phyloP scores from a whole-genome alignment of 2,797 vertebrate genomes.

The Pantherophis alleghaniensis region DNA sequence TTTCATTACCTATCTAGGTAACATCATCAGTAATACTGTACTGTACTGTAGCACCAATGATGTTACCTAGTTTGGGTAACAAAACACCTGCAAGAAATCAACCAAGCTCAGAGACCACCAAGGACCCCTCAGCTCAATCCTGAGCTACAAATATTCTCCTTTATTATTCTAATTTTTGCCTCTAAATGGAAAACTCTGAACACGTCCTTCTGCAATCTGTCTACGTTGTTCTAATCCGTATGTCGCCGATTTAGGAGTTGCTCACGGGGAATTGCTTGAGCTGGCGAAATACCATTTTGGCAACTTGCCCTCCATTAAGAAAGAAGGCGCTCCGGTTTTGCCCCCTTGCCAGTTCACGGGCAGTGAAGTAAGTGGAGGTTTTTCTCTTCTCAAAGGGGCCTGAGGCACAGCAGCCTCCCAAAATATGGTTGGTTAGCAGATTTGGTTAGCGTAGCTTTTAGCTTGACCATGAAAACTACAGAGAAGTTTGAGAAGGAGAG shows the following conservation, averaged over 20 bases:
- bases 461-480: background rate
- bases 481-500: background rate
- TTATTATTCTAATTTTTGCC: too few relatives aligned
- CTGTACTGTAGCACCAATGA: too few relatives aligned
- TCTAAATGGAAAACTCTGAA: too few relatives aligned
- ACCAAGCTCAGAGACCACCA: too few relatives aligned
- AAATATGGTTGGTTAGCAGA: background rate
- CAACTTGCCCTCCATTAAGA: conserved; percentile 80
- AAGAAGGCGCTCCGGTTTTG: conserved; percentile 81
- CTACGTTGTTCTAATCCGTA: background rate
- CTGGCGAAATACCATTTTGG: conserved; percentile 93
- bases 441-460: background rate
- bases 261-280: conserved; percentile 85
- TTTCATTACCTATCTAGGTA: too few relatives aligned
- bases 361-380: conserved; percentile 83
- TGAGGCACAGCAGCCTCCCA: fast-evolving
- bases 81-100: too few relatives aligned
- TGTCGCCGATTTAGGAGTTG: conserved; percentile 80
- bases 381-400: background rate
- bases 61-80: too few relatives aligned
- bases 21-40: too few relatives aligned
- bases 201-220: too few relatives aligned
- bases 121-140: too few relatives aligned
- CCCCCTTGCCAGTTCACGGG: conserved; percentile 90
- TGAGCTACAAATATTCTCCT: too few relatives aligned